Evolutionary conservation across 2,113 vertebrate species (phyloP).

Genomic region (Excalfactoria chinensis): DNA sequence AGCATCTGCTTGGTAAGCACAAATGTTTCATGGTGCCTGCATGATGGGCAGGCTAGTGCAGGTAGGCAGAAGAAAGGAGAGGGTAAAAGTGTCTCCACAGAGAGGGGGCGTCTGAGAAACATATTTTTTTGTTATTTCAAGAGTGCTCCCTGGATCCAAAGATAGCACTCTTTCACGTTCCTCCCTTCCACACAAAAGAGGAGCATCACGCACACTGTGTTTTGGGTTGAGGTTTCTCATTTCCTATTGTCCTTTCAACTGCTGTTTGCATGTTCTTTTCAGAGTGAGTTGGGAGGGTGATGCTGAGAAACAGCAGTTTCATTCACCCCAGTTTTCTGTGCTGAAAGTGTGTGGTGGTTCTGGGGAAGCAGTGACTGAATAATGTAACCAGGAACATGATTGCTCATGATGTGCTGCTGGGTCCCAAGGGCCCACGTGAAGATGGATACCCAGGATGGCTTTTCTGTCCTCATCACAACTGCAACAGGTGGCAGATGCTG

Average conservation of each 20-base stretch:
- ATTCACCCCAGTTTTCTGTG: background rate
- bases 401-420: fast-evolving
- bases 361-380: background rate
- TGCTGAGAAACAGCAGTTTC: background rate
- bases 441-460: background rate
- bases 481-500: background rate
- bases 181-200: background rate
- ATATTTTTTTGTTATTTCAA: background rate
- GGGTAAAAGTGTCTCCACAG: background rate
- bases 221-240: background rate
- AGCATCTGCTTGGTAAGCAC: conserved; percentile 51
- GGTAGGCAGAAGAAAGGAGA: background rate
- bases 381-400: background rate
- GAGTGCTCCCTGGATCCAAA: background rate
- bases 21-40: conserved; percentile 48
- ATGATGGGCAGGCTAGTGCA: background rate
- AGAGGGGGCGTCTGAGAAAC: background rate
- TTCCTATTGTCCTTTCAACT: background rate
- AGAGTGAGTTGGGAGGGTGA: background rate
- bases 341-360: background rate
- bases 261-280: background rate
- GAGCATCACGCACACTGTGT: background rate
- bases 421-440: background rate
- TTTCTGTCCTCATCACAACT: background rate
- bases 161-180: background rate